A percentile compares a stretch with the other conserved stretches of the same genome.
Conservation (phyloP, 2,797 vertebrate genomes). For the Coracias cyanogaster region DNA sequence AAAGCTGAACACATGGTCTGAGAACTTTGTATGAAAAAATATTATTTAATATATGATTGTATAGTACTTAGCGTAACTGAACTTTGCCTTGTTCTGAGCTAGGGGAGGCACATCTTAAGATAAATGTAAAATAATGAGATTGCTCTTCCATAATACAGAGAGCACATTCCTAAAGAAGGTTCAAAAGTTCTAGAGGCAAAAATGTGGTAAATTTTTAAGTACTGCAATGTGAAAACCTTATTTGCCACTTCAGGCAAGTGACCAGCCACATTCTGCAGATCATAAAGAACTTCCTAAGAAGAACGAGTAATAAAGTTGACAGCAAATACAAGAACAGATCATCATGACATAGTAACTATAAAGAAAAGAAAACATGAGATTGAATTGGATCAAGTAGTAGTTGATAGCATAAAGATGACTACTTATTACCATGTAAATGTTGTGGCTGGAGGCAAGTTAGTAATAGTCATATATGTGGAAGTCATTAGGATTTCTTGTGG, state of each 20-base stretch:
- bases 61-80: background rate
- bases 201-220: background rate
- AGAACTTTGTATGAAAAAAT: background rate
- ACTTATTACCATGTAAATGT: background rate
- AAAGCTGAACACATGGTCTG: background rate
- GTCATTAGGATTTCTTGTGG: background rate
- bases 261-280: background rate
- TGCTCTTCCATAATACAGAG: background rate
- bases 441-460: background rate
- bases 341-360: background rate
- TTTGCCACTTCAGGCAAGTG: background rate
- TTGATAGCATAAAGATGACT: background rate
- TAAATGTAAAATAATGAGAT: background rate
- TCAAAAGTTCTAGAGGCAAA: background rate
- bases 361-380: constrained; percentile 8
- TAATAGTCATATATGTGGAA: background rate
- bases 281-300: background rate
- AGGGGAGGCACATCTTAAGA: background rate
- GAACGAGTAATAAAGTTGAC: background rate
- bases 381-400: background rate
- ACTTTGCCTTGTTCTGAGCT: background rate
- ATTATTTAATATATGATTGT: background rate
- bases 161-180: background rate
- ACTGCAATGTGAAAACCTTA: background rate
- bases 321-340: background rate